These are phyloP conservation scores for Dynastes maya DNA, from an alignment of 2,888 invertebrate species.

Conservation along the genomic window DNA sequence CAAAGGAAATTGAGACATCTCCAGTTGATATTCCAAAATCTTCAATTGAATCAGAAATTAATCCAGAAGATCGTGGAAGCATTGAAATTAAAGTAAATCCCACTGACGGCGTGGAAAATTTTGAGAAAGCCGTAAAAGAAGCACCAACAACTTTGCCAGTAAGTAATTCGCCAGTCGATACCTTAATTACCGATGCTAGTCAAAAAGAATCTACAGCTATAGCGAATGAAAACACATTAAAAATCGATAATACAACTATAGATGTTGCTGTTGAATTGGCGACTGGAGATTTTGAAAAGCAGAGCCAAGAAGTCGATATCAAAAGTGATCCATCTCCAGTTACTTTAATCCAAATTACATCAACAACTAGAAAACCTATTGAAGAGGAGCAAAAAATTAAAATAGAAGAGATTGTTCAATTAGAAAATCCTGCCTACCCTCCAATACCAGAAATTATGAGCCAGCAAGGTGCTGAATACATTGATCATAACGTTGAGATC, in stretches of 20 bases:
- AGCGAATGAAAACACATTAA: conserved; percentile 25
- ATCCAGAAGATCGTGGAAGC: too few relatives aligned
- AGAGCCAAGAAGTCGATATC: conserved; percentile 45
- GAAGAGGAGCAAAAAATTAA: conserved; percentile 47
- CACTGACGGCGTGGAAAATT: too few relatives aligned
- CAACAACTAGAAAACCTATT: conserved; percentile 42
- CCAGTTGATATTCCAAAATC: conserved; percentile 15
- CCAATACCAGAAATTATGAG: conserved; percentile 73
- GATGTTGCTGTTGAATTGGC: conserved; percentile 52
- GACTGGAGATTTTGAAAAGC: conserved; percentile 39
- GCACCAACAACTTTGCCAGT: not conserved
- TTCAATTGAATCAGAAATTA: not conserved
- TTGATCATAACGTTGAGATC: conserved; percentile 29
- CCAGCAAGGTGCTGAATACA: conserved; percentile 57
- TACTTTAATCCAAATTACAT: conserved; percentile 9
- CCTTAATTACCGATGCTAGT: not conserved
- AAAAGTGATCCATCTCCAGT: conserved; percentile 30
- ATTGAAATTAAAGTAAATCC: not conserved
- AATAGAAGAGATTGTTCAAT: conserved; percentile 46
- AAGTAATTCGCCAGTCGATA: not conserved
- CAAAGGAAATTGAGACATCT: conserved; percentile 16
- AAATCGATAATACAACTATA: conserved; percentile 47
- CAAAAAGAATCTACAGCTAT: conserved; percentile 13
- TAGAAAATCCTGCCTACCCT: conserved; percentile 72
- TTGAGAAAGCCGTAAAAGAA: not conserved